A percentile compares a stretch with the other conserved stretches of the same genome.
phyloP scores from a whole-genome alignment of 1,140 invertebrate species.

The Samia ricini region DNA sequence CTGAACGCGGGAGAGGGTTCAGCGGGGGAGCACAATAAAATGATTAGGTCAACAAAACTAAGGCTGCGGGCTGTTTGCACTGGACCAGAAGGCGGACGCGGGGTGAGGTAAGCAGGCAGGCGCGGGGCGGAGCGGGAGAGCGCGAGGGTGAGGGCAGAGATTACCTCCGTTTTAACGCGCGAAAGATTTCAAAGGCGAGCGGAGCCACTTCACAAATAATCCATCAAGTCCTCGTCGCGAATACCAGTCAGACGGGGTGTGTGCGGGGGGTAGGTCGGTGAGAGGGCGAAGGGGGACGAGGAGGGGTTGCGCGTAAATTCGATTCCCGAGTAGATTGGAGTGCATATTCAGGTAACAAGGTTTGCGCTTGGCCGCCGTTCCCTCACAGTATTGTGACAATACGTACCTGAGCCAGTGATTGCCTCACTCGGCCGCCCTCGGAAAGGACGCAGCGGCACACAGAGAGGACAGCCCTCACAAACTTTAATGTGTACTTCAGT shows the following conservation, averaged over 20 bases:
- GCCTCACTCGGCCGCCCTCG: background rate
- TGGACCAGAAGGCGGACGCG: constrained; percentile 23
- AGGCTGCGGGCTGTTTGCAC: constrained; percentile 40
- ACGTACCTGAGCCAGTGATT: constrained; percentile 9
- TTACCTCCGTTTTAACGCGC: constrained; percentile 74
- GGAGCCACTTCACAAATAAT: constrained; percentile 73
- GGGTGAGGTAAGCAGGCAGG: constrained; percentile 7
- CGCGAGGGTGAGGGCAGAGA: constrained; percentile 41
- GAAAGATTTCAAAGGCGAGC: constrained; percentile 71
- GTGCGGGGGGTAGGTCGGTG: constrained; percentile 24
- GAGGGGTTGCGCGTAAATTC: constrained; percentile 52
- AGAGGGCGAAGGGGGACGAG: constrained; percentile 25
- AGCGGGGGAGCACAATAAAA: constrained; percentile 45
- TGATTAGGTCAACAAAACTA: constrained; percentile 70
- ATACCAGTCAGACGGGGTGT: constrained; percentile 22
- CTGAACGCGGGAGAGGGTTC: constrained; percentile 18
- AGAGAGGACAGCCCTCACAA: background rate
- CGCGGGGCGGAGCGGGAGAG: constrained; percentile 24
- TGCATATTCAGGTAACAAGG: constrained; percentile 66
- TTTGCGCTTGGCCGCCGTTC: constrained; percentile 30
- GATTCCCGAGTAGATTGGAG: constrained; percentile 67
- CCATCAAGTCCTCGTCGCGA: constrained; percentile 64
- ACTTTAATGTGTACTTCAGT: background rate
- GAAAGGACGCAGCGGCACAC: background rate
- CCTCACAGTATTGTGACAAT: background rate